Evolutionary conservation across 2,797 vertebrate species (phyloP).

Genomic region (Podarcis lilfordi): DNA sequence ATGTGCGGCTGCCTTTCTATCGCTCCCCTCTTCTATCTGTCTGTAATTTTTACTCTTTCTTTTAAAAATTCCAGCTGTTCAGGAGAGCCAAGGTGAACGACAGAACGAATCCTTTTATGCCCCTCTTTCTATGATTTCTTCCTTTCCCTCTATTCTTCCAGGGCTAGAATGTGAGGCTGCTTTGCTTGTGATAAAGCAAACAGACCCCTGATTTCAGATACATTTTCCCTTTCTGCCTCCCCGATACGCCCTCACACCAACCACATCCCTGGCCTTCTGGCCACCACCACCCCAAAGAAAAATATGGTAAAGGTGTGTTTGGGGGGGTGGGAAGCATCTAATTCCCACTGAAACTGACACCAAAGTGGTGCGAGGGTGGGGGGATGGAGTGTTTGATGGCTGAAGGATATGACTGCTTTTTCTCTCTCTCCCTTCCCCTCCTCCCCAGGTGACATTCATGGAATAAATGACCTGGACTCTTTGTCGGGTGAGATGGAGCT

Average conservation of each 20-base stretch:
- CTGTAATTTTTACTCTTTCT: slow-evolving; percentile 11
- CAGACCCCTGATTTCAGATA: slow-evolving; percentile 26
- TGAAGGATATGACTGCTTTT: slow-evolving; percentile 26
- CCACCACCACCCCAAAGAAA: neutral
- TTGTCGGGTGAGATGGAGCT: slow-evolving; percentile 43
- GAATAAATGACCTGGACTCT: slow-evolving; percentile 42
- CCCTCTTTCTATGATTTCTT: neutral
- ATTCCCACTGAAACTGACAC: slow-evolving; percentile 32
- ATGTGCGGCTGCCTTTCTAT: neutral
- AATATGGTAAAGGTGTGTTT: slow-evolving; percentile 16
- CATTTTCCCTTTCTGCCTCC: neutral
- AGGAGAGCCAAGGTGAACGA: slow-evolving; percentile 10
- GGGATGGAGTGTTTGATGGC: slow-evolving; percentile 19
- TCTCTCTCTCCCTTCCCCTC: neutral
- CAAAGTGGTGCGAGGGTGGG: slow-evolving; percentile 4
- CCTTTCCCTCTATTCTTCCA: slow-evolving; percentile 8
- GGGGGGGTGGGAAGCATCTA: slow-evolving; percentile 4
- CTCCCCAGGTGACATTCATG: slow-evolving; percentile 26
- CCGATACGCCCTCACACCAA: neutral
- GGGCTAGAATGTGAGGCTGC: slow-evolving; percentile 11
- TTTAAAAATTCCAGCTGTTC: neutral
- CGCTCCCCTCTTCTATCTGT: neutral
- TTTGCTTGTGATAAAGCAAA: slow-evolving; percentile 32
- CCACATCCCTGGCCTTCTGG: neutral
- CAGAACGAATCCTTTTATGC: slow-evolving; percentile 10